These are phyloP conservation scores for Astreopora myriophthalma DNA, from an alignment of 64 coral and sea anemone genomes.

Conservation along the genomic window DNA sequence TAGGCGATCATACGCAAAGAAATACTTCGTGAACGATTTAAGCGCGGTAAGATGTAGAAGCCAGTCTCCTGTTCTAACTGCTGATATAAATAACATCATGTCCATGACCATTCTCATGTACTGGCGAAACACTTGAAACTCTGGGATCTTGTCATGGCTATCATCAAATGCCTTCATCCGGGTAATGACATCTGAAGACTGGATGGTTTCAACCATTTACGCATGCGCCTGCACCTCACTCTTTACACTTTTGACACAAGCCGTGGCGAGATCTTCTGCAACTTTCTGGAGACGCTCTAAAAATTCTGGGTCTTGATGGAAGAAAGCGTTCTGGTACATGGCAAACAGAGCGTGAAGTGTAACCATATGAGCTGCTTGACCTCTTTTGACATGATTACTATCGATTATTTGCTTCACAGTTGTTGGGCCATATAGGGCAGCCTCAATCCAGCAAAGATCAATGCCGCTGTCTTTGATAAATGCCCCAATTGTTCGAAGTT, in stretches of 20 bases:
- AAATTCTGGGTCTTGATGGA: not conserved
- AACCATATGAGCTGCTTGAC: constrained; percentile 15
- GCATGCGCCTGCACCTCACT: not conserved
- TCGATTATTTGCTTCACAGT: constrained; percentile 58
- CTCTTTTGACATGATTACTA: constrained; percentile 34
- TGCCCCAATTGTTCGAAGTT: constrained; percentile 7
- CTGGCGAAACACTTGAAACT: not conserved
- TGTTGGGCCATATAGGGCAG: constrained; percentile 54
- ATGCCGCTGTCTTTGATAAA: constrained; percentile 54
- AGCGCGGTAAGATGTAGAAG: not conserved
- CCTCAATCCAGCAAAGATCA: constrained; percentile 62
- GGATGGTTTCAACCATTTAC: not conserved
- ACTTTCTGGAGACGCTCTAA: not conserved
- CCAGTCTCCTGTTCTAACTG: too few relatives aligned
- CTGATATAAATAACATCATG: too few relatives aligned
- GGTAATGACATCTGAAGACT: not conserved
- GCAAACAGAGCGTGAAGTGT: constrained; percentile 35
- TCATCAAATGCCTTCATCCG: not conserved
- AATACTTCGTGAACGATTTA: too few relatives aligned
- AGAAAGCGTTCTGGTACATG: constrained; percentile 7
- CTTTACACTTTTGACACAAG: not conserved
- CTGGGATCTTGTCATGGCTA: too few relatives aligned
- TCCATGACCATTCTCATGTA: too few relatives aligned
- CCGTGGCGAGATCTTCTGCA: not conserved
- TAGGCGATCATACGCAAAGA: not conserved